A percentile compares a stretch with the other conserved stretches of the same genome.
phyloP scores from a whole-genome alignment of 2,797 vertebrate species.

The Muraenolepis orangiensis region DNA sequence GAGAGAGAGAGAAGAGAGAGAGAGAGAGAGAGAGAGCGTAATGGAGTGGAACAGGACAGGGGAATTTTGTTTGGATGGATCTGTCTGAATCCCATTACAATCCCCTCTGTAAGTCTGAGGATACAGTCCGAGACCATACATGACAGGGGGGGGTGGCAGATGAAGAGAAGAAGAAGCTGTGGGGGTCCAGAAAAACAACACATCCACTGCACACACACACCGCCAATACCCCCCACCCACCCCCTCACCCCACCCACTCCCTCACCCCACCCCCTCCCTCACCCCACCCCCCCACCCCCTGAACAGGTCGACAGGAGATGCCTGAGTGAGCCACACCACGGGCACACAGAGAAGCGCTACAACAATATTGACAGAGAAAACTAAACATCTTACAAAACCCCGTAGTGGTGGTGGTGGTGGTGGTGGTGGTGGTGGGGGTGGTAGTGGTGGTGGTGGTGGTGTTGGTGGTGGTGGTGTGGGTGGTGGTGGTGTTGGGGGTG shows the following conservation, averaged over 20 bases:
- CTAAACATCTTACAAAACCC: slow-evolving; percentile 13
- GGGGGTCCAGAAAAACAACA: slow-evolving; percentile 4
- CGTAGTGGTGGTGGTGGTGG: not conserved
- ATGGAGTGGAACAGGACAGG: slow-evolving; percentile 23
- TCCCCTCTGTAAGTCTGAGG: slow-evolving; percentile 21
- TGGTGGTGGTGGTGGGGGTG: slow-evolving; percentile 10
- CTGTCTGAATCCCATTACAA: slow-evolving; percentile 31
- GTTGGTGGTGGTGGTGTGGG: slow-evolving; percentile 4
- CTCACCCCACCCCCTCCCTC: slow-evolving; percentile 16
- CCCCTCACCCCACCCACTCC: slow-evolving; percentile 25
- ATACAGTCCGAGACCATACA: slow-evolving; percentile 24
- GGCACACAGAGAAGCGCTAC: not conserved
- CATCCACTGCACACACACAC: slow-evolving; percentile 28
- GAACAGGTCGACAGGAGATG: slow-evolving; percentile 12
- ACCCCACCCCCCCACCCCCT: slow-evolving; percentile 11
- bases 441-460: not conserved
- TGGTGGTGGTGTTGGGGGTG: slow-evolving; percentile 16
- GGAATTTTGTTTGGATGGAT: slow-evolving; percentile 50
- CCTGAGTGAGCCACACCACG: not conserved
- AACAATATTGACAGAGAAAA: slow-evolving; percentile 24
- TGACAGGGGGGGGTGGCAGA: slow-evolving; percentile 30
- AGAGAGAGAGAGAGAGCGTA: slow-evolving; percentile 2
- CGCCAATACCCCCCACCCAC: slow-evolving; percentile 28
- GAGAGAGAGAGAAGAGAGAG: not conserved
- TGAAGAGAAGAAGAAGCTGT: slow-evolving; percentile 19